These are phyloP conservation scores for Coptodon bakossiorum DNA, from an alignment of 2,113 vertebrate genomes.

Conservation along the genomic window DNA sequence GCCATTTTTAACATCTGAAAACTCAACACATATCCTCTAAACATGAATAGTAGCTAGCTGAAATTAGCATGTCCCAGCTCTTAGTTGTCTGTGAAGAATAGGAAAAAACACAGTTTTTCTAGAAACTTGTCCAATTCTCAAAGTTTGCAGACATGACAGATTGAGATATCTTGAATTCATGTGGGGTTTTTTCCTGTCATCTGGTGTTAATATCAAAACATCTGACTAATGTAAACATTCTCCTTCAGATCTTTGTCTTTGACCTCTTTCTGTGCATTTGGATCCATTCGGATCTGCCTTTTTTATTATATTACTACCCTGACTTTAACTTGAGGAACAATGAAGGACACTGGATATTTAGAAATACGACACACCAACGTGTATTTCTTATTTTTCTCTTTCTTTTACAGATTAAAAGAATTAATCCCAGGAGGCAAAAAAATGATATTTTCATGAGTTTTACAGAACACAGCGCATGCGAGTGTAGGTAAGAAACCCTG, in stretches of 20 bases:
- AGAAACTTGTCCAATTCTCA: background rate
- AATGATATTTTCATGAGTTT: conserved; percentile 90
- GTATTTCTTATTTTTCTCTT: background rate
- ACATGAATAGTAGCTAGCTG: background rate
- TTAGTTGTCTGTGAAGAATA: background rate
- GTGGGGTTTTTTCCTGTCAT: no score
- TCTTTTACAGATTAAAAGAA: conserved; percentile 86
- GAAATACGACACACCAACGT: background rate
- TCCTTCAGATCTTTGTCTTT: background rate
- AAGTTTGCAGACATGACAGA: background rate
- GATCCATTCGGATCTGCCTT: background rate
- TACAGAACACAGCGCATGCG: conserved; percentile 92
- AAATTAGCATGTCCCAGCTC: background rate
- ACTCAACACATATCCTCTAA: background rate
- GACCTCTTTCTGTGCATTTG: background rate
- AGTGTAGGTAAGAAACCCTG: conserved; percentile 89
- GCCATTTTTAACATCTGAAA: background rate
- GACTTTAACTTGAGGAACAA: background rate
- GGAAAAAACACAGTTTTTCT: background rate
- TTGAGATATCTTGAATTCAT: background rate
- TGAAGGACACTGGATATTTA: background rate
- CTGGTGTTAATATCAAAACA: background rate
- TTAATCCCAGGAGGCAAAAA: conserved; percentile 83
- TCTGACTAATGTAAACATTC: background rate
- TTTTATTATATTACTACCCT: background rate